Base-by-base conservation (phyloP, 53 echinoderm and acorn worm genomes). In the Crossaster papposus region DNA sequence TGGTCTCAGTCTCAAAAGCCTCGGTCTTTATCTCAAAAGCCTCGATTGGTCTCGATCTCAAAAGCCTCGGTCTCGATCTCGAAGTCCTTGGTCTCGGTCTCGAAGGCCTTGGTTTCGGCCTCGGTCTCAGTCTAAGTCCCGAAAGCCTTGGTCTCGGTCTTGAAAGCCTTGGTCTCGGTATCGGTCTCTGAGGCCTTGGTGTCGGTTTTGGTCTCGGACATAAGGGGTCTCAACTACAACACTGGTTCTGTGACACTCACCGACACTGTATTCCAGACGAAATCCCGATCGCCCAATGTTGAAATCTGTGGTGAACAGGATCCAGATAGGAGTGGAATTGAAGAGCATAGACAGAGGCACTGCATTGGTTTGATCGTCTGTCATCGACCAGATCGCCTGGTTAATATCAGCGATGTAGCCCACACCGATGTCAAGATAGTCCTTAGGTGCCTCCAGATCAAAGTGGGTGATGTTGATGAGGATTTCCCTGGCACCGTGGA, bases 401-500 rank as follows among this genome's bases (percentile, higher is more conserved):
- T 23, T 32, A 0, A 14, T n/a, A 15, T 14, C 18, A 20, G 70
- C 90, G 32, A 31, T 31, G 36, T 36, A 73, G 4, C 90, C 90
- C 3, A 29, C 15, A 9, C 64, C 81, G n/a, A 52, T 26, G 3
- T 50, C 35, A 0, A 90, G 30, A 32, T 65, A 64, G 51, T 90
- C 90, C 37, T 90, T 90, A 1, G n/a, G 23, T 10, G 4, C 11
- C 14, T 90, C 90, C 70, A 81, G 35, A 12, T 33, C 70, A 72
- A 90, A 81, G 82, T 90, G 18, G 34, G 74, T 81, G 90, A 90
- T 55, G 3, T 70, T 81, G 8, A 90, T 1, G 0, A 7, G n/a
- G 53, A 90, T 90, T 29, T 52, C 14, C 2, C 54, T 62, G 36
- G 82, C 81, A 22, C 90, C 90, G 13, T 90, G 90, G 34, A 65